A percentile compares a stretch with the other conserved stretches of the same genome.
phyloP scores from a whole-genome alignment of 1,140 invertebrate species.

The Thaumatotibia leucotreta region DNA sequence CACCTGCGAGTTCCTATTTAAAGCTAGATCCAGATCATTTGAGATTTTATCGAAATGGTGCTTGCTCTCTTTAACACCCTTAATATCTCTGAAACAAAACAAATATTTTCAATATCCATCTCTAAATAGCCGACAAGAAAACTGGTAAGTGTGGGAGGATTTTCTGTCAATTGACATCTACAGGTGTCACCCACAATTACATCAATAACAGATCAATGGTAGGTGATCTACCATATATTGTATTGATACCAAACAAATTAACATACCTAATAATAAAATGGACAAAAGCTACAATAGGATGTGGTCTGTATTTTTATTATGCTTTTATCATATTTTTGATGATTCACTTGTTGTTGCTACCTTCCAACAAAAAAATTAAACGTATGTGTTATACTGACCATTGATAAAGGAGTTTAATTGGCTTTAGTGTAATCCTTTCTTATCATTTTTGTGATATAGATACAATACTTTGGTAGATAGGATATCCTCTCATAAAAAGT shows the following conservation, averaged over 20 bases:
- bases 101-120: background rate
- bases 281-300: background rate
- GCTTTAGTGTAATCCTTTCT: background rate
- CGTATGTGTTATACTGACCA: background rate
- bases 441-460: background rate
- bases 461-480: background rate
- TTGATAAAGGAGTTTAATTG: background rate
- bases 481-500: background rate
- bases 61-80: constrained; percentile 92
- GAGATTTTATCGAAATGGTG: constrained; percentile 95
- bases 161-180: too few species aligned
- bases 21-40: constrained; percentile 89
- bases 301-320: background rate
- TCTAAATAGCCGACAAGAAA: too few species aligned
- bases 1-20: constrained; percentile 90
- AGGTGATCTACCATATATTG: too few species aligned
- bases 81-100: constrained; percentile 85
- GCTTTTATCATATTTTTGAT: background rate
- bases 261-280: background rate
- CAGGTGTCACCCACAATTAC: too few species aligned
- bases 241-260: too few species aligned
- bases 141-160: too few species aligned
- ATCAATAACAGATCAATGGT: too few species aligned
- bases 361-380: background rate
- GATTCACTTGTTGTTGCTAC: background rate